A percentile compares a stretch with the other conserved stretches of the same genome.
These are phyloP conservation scores for Tipula lateralis DNA, from an alignment of 2,888 invertebrate genomes.

Conservation along the genomic window DNA sequence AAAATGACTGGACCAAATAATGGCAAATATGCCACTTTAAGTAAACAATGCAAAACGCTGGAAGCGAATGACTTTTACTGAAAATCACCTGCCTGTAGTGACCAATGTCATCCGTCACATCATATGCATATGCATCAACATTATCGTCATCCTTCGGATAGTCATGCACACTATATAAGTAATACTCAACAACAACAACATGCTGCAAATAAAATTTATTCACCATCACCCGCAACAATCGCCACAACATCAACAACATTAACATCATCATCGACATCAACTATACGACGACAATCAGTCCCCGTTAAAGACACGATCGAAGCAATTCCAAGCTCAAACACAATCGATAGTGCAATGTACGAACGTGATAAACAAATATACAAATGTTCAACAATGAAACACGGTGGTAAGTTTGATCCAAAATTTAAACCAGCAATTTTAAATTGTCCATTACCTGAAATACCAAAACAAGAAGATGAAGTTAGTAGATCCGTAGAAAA, in stretches of 20 bases:
- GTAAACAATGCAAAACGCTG: constrained; percentile 92
- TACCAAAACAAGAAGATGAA: constrained; percentile 47
- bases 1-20: constrained; percentile 61
- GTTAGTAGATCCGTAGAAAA: constrained; percentile 37
- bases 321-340: constrained; percentile 41
- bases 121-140: constrained; percentile 41
- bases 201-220: constrained; percentile 33
- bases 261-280: constrained; percentile 45
- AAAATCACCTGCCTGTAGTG: constrained; percentile 62
- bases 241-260: constrained; percentile 45
- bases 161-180: constrained; percentile 46
- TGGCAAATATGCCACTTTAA: constrained; percentile 90
- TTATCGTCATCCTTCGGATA: constrained; percentile 52
- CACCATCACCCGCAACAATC: constrained; percentile 47
- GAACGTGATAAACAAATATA: constrained; percentile 50
- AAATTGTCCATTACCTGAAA: constrained; percentile 49
- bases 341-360: constrained; percentile 46
- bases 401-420: constrained; percentile 49
- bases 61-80: constrained; percentile 94
- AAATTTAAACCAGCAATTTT: constrained; percentile 48
- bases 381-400: constrained; percentile 48
- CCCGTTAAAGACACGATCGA: constrained; percentile 40
- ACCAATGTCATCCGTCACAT: constrained; percentile 41
- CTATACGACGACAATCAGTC: constrained; percentile 47
- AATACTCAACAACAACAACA: constrained; percentile 41